A percentile compares a stretch with the other conserved stretches of the same genome.
Evolutionary conservation across 1,140 invertebrate genomes (phyloP).

Genomic region (Drosophila rufa): DNA sequence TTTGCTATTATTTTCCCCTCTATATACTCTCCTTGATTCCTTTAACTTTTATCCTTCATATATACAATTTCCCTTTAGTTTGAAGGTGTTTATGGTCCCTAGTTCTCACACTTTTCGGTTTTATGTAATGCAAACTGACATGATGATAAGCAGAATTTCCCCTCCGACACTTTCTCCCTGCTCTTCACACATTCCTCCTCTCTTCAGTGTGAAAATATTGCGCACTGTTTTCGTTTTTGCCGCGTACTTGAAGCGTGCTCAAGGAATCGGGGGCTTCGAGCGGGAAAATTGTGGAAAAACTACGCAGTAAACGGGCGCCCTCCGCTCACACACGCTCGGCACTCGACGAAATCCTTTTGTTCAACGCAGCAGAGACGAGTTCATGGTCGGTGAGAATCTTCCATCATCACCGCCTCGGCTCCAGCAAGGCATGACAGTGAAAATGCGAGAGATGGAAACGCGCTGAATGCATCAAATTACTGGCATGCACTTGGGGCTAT

Average conservation of each 20-base stretch:
- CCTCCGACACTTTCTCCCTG: neutral
- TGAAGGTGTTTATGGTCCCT: constrained; percentile 5
- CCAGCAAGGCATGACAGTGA: constrained; percentile 53
- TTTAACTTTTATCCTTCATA: neutral
- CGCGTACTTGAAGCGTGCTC: constrained; percentile 72
- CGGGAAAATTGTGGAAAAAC: constrained; percentile 62
- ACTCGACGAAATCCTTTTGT: constrained; percentile 59
- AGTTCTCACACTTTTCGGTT: constrained; percentile 24
- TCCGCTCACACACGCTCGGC: constrained; percentile 30
- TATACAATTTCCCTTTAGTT: neutral
- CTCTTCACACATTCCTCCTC: neutral
- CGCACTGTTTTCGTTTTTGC: constrained; percentile 66
- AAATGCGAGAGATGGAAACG: constrained; percentile 37
- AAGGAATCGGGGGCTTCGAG: constrained; percentile 51
- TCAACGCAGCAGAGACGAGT: constrained; percentile 54
- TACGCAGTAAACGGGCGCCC: constrained; percentile 65
- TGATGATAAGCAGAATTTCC: constrained; percentile 41
- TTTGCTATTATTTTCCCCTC: neutral
- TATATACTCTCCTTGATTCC: neutral
- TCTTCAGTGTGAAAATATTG: constrained; percentile 50
- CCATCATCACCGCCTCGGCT: constrained; percentile 19
- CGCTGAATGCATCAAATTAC: constrained; percentile 36
- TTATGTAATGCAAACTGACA: constrained; percentile 37
- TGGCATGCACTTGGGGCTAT: constrained; percentile 31
- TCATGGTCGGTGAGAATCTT: constrained; percentile 60